Evolutionary conservation across 2,888 invertebrate species (phyloP), one percentile per base, ranked within the genome.

Genomic region (Linnaemya vulpina): DNA sequence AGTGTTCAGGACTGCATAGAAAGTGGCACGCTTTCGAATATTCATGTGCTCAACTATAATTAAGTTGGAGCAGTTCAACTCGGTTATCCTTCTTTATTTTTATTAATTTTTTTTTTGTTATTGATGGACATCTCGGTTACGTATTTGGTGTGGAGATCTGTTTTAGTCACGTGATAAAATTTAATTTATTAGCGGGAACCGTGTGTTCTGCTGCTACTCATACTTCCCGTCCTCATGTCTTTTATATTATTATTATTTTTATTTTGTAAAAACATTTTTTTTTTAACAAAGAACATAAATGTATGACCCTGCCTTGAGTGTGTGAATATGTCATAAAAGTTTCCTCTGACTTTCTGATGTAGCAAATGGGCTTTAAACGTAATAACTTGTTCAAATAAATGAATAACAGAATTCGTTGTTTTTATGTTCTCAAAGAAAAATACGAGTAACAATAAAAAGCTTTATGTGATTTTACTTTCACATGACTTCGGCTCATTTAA

Each of bases 141-240:
- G n/a, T n/a, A n/a, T n/a, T n/a, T n/a, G n/a, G n/a, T n/a, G n/a
- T n/a, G n/a, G 43, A 55, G 20, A 75, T 55, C 65, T 75, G 35
- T 38, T 43, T 53, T 51, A 43, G 65, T 75, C 65, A 76, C 76
- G 55, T 76, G 65, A 65, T 76, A 17, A 58, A 67, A 38, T 46
- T 35, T 35, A 67, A 76, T 67, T 76, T 67, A 76, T 67, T 46
- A 22, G n/a, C 38, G 11, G 1, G 13, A 49, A 20, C 13, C 55
- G 20, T 67, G 30, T 67, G 63, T 35, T 40, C 3, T 38, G 51
- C 22, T 62, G 15, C 22, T 73, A 8, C 17, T 62, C 49, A 3
- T 15, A 5, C 1, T 55, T 7, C 30, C 30, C 3, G 15, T 25
- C 43, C 8, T 30, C n/a, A n/a, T 30, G 30, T 30, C 10, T 38